Evolutionary conservation across 1,140 invertebrate species (phyloP).

Genomic region (Zaprionus inermis): DNA sequence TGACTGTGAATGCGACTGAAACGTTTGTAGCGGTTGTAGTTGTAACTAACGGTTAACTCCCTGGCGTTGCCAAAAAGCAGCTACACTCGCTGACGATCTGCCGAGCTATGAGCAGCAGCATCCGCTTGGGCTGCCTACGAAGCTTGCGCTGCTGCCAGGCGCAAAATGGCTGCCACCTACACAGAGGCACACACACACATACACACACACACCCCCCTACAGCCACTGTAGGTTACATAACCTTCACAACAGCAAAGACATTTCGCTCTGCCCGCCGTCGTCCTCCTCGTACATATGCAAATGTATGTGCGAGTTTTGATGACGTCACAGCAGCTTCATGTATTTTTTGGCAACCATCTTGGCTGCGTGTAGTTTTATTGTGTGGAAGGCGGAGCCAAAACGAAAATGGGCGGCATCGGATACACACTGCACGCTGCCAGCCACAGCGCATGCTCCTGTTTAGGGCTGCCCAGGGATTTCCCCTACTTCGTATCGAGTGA

Average conservation of each 20-base stretch:
- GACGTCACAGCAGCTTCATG: conserved; percentile 64
- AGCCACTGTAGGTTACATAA: conserved; percentile 60
- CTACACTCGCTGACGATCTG: conserved; percentile 84
- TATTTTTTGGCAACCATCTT: conserved; percentile 76
- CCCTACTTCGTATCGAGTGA: background rate
- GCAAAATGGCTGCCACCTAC: conserved; percentile 70
- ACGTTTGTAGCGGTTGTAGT: background rate
- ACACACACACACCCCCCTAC: conserved; percentile 10
- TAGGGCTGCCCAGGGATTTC: background rate
- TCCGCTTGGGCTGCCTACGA: conserved; percentile 71
- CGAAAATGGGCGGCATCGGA: conserved; percentile 52
- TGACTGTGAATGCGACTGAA: background rate
- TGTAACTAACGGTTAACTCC: conserved; percentile 15
- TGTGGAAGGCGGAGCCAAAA: conserved; percentile 64
- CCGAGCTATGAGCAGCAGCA: conserved; percentile 79
- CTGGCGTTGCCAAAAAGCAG: conserved; percentile 54
- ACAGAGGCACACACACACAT: conserved; percentile 36
- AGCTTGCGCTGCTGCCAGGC: conserved; percentile 56
- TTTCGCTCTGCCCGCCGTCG: conserved; percentile 8
- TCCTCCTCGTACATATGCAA: conserved; percentile 29
- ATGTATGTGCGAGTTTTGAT: conserved; percentile 25
- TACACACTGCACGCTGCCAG: conserved; percentile 52
- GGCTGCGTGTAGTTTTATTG: conserved; percentile 14
- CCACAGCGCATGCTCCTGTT: conserved; percentile 32
- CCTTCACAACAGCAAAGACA: conserved; percentile 68